Evolutionary conservation across 2,888 invertebrate species (phyloP).

Genomic region (Lasioglossum zephyrum): DNA sequence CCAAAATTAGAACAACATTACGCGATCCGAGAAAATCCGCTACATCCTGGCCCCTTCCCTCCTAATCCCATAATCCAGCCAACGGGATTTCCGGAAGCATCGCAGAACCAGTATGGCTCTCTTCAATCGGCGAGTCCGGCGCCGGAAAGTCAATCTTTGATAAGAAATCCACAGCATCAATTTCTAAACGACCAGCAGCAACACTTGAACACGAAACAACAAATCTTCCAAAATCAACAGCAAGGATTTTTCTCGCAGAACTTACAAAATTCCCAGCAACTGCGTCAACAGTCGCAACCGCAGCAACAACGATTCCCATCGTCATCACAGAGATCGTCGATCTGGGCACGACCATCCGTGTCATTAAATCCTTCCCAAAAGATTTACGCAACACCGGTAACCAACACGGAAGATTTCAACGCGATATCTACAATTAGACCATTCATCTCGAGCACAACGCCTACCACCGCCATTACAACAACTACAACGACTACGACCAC

Average conservation of each 20-base stretch:
- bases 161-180: constrained; percentile 55
- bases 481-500: constrained; percentile 85
- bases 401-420: constrained; percentile 69
- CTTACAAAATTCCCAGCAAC: constrained; percentile 77
- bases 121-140: constrained; percentile 77
- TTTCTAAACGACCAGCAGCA: constrained; percentile 62
- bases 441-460: constrained; percentile 84
- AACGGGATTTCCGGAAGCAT: constrained; percentile 63
- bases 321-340: constrained; percentile 68
- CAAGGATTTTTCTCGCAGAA: constrained; percentile 77
- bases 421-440: constrained; percentile 83
- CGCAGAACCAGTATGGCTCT: constrained; percentile 86
- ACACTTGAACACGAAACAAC: constrained; percentile 68
- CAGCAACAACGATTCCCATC: constrained; percentile 78
- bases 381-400: constrained; percentile 80
- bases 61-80: constrained; percentile 74
- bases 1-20: constrained; percentile 92
- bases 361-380: constrained; percentile 72
- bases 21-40: constrained; percentile 82
- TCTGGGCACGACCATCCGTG: constrained; percentile 78
- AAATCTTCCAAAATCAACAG: constrained; percentile 79
- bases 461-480: constrained; percentile 85
- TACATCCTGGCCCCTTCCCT: constrained; percentile 82
- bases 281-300: constrained; percentile 79
- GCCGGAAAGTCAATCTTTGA: constrained; percentile 61